Conservation (phyloP, 2,797 vertebrate species). For the Thalassophryne amazonica region DNA sequence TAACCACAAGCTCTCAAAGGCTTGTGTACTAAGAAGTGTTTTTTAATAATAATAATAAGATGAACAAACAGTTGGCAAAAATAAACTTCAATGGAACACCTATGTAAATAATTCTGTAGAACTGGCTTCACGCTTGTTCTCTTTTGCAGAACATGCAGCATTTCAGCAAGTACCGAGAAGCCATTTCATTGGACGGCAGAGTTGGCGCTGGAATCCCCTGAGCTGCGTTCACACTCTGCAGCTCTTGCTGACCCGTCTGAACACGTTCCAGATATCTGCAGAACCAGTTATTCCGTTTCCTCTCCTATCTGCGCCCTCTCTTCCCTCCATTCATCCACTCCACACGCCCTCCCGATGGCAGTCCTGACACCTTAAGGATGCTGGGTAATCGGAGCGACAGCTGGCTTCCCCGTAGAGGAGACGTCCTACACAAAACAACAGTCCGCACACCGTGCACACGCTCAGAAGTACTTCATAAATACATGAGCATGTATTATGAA, state of each 20-base stretch:
- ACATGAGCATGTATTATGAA: no score
- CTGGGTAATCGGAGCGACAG: slow-evolving; percentile 63
- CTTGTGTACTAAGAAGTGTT: slow-evolving; percentile 24
- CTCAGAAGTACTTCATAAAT: no score
- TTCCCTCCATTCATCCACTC: slow-evolving; percentile 35
- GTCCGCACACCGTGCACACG: background rate
- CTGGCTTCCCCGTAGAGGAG: slow-evolving; percentile 41
- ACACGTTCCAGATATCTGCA: slow-evolving; percentile 67
- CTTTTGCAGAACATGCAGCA: background rate
- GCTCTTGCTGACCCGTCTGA: slow-evolving; percentile 59
- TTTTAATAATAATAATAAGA: slow-evolving; percentile 34
- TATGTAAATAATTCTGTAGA: slow-evolving; percentile 16
- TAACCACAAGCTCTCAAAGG: slow-evolving; percentile 43
- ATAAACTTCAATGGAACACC: slow-evolving; percentile 9
- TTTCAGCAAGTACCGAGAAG: background rate
- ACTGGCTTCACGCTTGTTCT: background rate
- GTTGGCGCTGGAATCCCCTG: slow-evolving; percentile 19
- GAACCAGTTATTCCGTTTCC: slow-evolving; percentile 68
- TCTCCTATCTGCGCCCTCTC: background rate
- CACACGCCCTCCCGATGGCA: slow-evolving; percentile 54
- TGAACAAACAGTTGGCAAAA: slow-evolving; percentile 29
- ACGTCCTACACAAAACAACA: background rate
- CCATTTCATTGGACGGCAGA: slow-evolving; percentile 12
- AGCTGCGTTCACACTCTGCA: slow-evolving; percentile 34
- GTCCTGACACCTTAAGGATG: slow-evolving; percentile 62